Evolutionary conservation across 1,140 invertebrate genomes (phyloP).

Genomic region (Calliphora vicina): DNA sequence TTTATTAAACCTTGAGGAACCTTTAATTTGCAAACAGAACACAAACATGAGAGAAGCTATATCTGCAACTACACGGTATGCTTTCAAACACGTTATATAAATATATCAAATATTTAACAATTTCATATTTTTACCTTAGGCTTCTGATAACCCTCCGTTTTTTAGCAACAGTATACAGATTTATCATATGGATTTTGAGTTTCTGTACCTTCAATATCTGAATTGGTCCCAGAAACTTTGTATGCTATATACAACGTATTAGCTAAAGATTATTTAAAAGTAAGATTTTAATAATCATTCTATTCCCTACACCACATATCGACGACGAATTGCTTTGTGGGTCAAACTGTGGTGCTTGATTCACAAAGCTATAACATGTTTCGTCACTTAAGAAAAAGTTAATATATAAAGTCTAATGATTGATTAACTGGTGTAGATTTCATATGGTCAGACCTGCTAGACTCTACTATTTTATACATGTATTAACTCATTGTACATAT

Average conservation of each 20-base stretch:
- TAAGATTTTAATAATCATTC: not conserved
- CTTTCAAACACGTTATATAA: not conserved
- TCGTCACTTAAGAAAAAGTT: too few species aligned
- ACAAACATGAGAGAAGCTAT: not conserved
- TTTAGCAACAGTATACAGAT: not conserved
- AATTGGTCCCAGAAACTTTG: not conserved
- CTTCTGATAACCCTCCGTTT: not conserved
- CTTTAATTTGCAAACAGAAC: not conserved
- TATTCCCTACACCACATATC: too few species aligned
- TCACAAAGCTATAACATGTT: too few species aligned
- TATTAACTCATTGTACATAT: too few species aligned
- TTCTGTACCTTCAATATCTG: not conserved
- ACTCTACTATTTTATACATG: too few species aligned
- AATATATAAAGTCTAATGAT: not conserved
- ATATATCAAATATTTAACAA: not conserved
- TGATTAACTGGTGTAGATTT: not conserved
- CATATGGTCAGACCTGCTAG: too few species aligned
- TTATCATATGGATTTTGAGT: not conserved
- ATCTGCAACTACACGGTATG: not conserved
- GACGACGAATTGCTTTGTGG: too few species aligned
- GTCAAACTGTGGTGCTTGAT: too few species aligned
- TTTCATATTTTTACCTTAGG: not conserved
- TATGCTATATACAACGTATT: not conserved
- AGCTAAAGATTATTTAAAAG: not conserved
- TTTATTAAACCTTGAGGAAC: not conserved